A percentile compares a stretch with the other conserved stretches of the same genome.
Evolutionary conservation across 2,797 vertebrate genomes (phyloP).

Genomic region (Sebastes trivittatus): DNA sequence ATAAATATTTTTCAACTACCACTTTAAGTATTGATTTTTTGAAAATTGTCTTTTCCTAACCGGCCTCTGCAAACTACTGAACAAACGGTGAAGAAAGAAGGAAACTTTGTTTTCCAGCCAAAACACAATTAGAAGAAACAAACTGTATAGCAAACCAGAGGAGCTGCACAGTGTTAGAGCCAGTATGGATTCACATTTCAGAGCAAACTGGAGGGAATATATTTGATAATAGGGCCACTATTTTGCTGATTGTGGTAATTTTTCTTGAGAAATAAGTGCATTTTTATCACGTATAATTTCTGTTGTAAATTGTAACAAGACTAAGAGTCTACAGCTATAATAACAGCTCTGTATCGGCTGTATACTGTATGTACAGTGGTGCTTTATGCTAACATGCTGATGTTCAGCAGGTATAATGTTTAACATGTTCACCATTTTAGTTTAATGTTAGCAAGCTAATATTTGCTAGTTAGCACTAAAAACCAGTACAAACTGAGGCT

Average conservation of each 20-base stretch:
- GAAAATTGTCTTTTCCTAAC: background rate
- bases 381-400: no score
- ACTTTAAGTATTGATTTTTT: background rate
- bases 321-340: background rate
- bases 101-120: background rate
- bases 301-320: no score
- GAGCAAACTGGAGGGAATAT: background rate
- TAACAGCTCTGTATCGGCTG: background rate
- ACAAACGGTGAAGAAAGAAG: background rate
- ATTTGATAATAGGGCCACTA: background rate
- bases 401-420: no score
- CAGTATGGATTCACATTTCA: background rate
- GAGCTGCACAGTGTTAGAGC: accelerated
- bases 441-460: background rate
- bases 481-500: background rate
- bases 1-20: background rate
- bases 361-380: background rate
- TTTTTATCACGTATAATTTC: background rate
- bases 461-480: background rate
- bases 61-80: background rate
- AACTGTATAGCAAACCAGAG: background rate
- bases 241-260: background rate
- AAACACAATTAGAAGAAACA: background rate
- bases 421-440: no score
- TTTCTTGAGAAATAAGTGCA: background rate